Evolutionary conservation across 2,797 vertebrate species (phyloP).

Genomic region (Hemitrygon akajei): DNA sequence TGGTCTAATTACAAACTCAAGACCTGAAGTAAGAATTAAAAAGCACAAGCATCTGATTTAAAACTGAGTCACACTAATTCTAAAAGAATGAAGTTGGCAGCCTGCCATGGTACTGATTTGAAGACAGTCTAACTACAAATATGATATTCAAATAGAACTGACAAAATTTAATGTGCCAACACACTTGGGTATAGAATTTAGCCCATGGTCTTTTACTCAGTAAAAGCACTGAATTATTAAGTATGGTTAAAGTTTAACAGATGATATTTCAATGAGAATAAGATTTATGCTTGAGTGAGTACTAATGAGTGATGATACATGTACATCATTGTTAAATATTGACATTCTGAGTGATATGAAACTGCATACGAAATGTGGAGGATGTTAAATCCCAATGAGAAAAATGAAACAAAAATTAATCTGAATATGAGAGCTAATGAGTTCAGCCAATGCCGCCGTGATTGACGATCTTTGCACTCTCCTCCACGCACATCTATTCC

Average conservation of each 20-base stretch:
- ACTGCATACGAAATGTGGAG: neutral
- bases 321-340: constrained; percentile 23
- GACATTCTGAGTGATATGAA: neutral
- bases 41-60: too few species aligned
- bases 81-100: neutral
- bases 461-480: neutral
- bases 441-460: neutral
- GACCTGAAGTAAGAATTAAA: neutral
- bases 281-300: constrained; percentile 22
- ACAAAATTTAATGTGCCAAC: neutral
- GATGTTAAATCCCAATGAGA: neutral
- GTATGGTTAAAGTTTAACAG: constrained; percentile 7
- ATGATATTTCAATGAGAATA: constrained; percentile 32
- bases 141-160: neutral
- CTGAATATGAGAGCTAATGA: neutral
- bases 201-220: constrained; percentile 23
- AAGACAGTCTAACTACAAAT: neutral
- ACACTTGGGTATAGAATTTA: neutral
- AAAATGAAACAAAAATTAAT: neutral
- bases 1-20: neutral
- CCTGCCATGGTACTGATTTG: neutral
- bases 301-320: constrained; percentile 14
- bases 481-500: neutral
- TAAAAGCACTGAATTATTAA: constrained; percentile 14
- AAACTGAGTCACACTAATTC: neutral